Evolutionary conservation across 2,888 invertebrate species (phyloP).

Genomic region (Lasioglossum vierecki): DNA sequence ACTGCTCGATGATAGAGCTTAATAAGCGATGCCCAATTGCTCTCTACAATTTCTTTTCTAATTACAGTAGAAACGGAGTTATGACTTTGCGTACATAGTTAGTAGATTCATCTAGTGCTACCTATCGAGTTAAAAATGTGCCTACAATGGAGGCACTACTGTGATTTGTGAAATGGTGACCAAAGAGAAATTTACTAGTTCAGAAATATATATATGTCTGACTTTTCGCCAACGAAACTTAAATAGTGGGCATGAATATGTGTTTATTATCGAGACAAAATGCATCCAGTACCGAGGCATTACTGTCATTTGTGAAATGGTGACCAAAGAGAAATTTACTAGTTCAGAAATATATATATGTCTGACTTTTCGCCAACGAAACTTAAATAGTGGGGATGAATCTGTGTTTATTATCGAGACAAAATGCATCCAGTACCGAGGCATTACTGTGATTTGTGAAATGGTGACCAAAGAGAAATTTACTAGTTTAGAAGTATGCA

Average conservation of each 20-base stretch:
- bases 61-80: background rate
- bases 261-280: background rate
- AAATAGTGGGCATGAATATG: no score
- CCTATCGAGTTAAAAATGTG: background rate
- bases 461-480: background rate
- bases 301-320: background rate
- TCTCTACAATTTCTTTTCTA: background rate
- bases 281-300: background rate
- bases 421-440: background rate
- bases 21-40: background rate
- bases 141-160: background rate
- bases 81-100: background rate
- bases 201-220: no score
- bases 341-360: no score
- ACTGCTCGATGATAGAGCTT: background rate
- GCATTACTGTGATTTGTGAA: background rate
- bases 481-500: background rate
- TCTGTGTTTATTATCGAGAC: background rate
- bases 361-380: no score
- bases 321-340: background rate
- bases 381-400: no score
- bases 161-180: background rate
- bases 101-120: no score
- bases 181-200: background rate
- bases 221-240: no score